Base-by-base conservation (phyloP, 2,888 invertebrate species). In the Ceratothoa steindachneri region DNA sequence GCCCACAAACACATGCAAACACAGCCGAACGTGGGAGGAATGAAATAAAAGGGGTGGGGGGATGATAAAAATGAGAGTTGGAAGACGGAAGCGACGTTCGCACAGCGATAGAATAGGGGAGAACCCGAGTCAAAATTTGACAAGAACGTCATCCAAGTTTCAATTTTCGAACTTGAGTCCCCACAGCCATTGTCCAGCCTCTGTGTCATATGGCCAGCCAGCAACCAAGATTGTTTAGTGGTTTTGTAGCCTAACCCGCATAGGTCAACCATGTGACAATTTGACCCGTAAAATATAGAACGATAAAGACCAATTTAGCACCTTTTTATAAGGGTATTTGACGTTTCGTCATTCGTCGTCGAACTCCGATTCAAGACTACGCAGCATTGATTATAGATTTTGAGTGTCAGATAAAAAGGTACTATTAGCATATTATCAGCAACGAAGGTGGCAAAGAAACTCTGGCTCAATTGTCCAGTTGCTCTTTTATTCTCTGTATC, bases 321-420 rank as follows among this genome's bases (percentile, higher is more conserved):
- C 60, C 7, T 19, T 22, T n/a, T 5, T 5, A 9, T 5, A 19
- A 22, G n/a, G 9, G 60, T 9, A 24, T 60, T 60, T 41, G 15
- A 15, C 22, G 60, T 60, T 60, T 9, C 5, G 60, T 60, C 24
- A 19, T 9, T 60, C 24, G 4, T 24, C 60, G 53, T 31, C 67
- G 22, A 24, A 68, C 75, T 71, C 53, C 30, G 71, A 41, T 41
- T 41, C 41, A 41, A 41, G 41, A 41, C 41, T 15, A 41, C 41
- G 71, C 64, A 71, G 71, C 75, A 75, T 75, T 75, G 75, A 75
- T 75, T 75, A 75, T 75, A 75, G 75, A 75, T 75, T 72, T 75
- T 71, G 65, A 75, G 75, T 75, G 75, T 75, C 72, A 75, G 75
- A 75, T 75, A 75, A 75, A 75, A 75, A 71, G 75, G 69, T 71